A percentile compares a stretch with the other conserved stretches of the same genome.
These are phyloP conservation scores for Hippocampus abdominalis DNA, from an alignment of 2,113 vertebrate species.

Conservation along the genomic window DNA sequence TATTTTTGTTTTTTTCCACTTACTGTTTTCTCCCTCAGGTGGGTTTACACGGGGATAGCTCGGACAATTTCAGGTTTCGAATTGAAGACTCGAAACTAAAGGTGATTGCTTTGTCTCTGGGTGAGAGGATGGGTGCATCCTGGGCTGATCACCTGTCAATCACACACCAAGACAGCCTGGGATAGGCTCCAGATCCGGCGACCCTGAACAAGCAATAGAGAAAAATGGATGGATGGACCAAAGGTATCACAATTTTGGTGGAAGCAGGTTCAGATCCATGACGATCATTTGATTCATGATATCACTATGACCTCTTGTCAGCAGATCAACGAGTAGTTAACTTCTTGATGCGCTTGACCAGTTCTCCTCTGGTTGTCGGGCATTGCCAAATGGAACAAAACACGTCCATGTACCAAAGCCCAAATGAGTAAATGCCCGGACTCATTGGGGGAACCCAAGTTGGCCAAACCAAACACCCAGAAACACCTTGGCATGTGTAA, in stretches of 20 bases:
- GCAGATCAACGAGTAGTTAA: background rate
- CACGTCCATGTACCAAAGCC: background rate
- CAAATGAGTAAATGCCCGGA: background rate
- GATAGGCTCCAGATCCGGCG: background rate
- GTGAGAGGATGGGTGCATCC: background rate
- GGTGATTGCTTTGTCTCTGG: conserved; percentile 1
- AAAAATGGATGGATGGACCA: background rate
- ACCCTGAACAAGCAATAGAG: background rate
- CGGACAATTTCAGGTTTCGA: background rate
- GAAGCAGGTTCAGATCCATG: background rate
- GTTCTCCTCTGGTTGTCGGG: background rate
- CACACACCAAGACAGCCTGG: background rate
- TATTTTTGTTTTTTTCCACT: conserved; percentile 33
- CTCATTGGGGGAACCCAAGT: background rate
- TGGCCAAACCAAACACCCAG: background rate
- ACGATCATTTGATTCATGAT: background rate
- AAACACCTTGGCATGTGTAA: background rate
- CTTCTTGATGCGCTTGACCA: background rate
- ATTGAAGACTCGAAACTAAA: background rate
- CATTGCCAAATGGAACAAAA: background rate
- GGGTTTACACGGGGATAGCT: background rate
- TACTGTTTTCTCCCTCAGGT: background rate
- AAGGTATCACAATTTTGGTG: background rate
- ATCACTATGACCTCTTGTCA: background rate
- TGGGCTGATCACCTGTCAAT: background rate